These are phyloP conservation scores for Pristionchus mayeri DNA, from an alignment of 2,888 invertebrate genomes.

Conservation along the genomic window DNA sequence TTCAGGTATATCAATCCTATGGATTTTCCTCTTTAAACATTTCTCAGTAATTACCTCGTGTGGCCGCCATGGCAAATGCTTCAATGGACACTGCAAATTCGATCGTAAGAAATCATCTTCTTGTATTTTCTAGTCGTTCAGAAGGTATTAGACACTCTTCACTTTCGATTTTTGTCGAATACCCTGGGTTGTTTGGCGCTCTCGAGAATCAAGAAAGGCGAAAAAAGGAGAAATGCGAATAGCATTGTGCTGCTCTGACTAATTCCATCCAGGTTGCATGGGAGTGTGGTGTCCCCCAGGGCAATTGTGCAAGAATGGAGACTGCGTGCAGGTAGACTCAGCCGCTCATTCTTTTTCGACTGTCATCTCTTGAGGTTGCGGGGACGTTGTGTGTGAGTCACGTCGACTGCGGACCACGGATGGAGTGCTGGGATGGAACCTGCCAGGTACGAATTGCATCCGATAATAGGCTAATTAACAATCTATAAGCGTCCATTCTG, in stretches of 20 bases:
- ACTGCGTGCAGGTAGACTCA: conserved; percentile 5
- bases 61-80: conserved; percentile 43
- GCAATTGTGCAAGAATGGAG: conserved; percentile 19
- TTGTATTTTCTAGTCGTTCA: neutral
- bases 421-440: conserved; percentile 43
- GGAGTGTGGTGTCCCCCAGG: conserved; percentile 40
- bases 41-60: conserved; percentile 42
- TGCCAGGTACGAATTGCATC: neutral
- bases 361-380: conserved; percentile 21
- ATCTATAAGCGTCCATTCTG: neutral
- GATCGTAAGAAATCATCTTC: neutral
- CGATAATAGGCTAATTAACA: no score
- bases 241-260: no score
- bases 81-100: conserved; percentile 39
- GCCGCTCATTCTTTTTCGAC: no score
- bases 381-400: conserved; percentile 33
- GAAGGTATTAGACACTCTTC: no score
- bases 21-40: neutral
- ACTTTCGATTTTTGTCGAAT: no score
- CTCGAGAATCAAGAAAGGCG: no score
- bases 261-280: conserved; percentile 14
- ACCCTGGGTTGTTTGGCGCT: no score
- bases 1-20: neutral
- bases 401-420: conserved; percentile 30
- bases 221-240: no score